Evolutionary conservation across 2,113 vertebrate species (phyloP).

Genomic region (Rhinoderma darwinii): DNA sequence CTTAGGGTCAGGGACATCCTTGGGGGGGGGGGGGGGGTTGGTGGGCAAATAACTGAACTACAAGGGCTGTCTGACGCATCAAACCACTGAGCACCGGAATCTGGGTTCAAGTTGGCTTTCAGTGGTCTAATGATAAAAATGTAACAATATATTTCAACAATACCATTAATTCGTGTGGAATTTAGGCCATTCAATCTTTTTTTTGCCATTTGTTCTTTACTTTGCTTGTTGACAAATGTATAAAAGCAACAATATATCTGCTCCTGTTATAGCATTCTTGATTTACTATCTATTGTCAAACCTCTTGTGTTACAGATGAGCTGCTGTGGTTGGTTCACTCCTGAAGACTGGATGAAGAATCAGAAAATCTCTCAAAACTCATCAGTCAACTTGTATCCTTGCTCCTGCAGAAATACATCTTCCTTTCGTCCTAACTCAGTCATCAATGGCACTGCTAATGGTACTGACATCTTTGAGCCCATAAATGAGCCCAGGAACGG

Average conservation of each 20-base stretch:
- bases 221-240: not conserved
- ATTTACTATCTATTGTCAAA: not conserved
- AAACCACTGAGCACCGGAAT: no score
- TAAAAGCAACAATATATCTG: no score
- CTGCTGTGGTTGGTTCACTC: constrained; percentile 72
- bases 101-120: no score
- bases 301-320: constrained; percentile 59
- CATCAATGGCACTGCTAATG: constrained; percentile 26
- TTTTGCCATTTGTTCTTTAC: no score
- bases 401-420: constrained; percentile 69
- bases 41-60: no score
- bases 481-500: not conserved
- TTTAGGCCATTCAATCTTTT: no score
- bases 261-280: not conserved
- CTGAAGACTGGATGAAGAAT: constrained; percentile 66
- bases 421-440: not conserved
- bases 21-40: no score
- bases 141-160: no score
- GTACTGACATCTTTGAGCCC: not conserved
- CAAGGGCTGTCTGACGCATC: no score
- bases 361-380: constrained; percentile 58
- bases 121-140: no score
- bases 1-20: no score
- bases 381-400: constrained; percentile 62
- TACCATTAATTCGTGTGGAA: no score